Conservation (phyloP, 2,888 invertebrate genomes). For the Unio delphinus region DNA sequence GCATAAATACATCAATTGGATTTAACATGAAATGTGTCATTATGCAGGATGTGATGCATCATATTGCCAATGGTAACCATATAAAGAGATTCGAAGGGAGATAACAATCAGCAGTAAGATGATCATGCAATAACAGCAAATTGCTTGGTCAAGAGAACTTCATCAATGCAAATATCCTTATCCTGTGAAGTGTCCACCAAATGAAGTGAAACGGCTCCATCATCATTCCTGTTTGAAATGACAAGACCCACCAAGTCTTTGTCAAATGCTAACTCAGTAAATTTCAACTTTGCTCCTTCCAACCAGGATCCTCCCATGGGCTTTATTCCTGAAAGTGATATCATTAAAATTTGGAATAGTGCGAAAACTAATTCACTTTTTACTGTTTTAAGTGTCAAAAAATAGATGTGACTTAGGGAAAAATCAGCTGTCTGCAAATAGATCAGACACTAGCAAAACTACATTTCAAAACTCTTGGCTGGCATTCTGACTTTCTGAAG, state of each 20-base stretch:
- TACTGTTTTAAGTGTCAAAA: too few relatives aligned
- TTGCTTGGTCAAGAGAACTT: slow-evolving; percentile 35
- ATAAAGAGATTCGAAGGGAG: too few relatives aligned
- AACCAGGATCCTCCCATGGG: slow-evolving; percentile 42
- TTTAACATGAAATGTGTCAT: too few relatives aligned
- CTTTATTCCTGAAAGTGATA: slow-evolving; percentile 30
- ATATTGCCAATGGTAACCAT: too few relatives aligned
- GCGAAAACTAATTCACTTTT: too few relatives aligned
- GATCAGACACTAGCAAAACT: too few relatives aligned
- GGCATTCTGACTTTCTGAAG: too few relatives aligned
- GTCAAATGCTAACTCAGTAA: slow-evolving; percentile 37
- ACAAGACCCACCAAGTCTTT: slow-evolving; percentile 48
- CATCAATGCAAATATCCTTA: slow-evolving; percentile 47
- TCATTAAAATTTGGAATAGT: neutral
- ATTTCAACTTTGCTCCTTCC: slow-evolving; percentile 49
- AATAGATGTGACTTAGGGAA: too few relatives aligned
- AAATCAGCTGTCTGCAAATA: too few relatives aligned
- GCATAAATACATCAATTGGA: too few relatives aligned
- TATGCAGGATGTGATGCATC: too few relatives aligned
- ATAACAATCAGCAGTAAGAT: neutral
- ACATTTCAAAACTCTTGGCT: too few relatives aligned
- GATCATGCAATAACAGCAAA: slow-evolving; percentile 17
- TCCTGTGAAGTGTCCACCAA: slow-evolving; percentile 49
- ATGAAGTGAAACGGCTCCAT: slow-evolving; percentile 34
- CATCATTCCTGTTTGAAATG: slow-evolving; percentile 18